phyloP scores from a whole-genome alignment of 2,797 vertebrate genomes.

The Spondyliosoma cantharus region DNA sequence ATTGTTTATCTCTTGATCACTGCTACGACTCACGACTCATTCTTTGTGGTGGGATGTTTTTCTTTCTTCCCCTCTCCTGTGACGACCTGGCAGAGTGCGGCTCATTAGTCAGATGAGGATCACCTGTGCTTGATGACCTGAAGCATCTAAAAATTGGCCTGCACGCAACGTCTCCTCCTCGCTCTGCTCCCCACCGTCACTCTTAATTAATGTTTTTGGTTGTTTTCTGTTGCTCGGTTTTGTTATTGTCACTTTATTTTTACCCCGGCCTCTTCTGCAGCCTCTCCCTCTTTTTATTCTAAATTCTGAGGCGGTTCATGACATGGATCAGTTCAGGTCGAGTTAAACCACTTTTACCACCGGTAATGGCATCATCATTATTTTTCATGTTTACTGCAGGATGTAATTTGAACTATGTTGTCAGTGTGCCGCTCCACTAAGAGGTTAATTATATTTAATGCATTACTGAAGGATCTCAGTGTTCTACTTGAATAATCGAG shows the following conservation, averaged over 20 bases:
- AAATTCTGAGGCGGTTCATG: background rate
- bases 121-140: slow-evolving; percentile 25
- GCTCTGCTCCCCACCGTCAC: background rate
- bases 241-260: background rate
- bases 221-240: background rate
- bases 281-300: background rate
- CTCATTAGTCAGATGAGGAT: slow-evolving; percentile 38
- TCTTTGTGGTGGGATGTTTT: background rate
- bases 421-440: too few species aligned
- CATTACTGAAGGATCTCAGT: background rate
- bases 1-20: background rate
- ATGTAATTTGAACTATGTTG: background rate
- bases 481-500: background rate
- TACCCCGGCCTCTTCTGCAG: background rate
- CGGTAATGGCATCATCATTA: background rate
- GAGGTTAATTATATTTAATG: background rate
- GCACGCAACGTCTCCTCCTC: background rate
- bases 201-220: background rate
- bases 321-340: background rate
- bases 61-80: background rate
- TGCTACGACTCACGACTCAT: background rate
- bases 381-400: background rate
- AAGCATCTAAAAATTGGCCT: slow-evolving; percentile 6
- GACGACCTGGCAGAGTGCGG: background rate
- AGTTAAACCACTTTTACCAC: background rate